Conservation (phyloP, 2,113 vertebrate species). For the Melanerpes formicivorus region DNA sequence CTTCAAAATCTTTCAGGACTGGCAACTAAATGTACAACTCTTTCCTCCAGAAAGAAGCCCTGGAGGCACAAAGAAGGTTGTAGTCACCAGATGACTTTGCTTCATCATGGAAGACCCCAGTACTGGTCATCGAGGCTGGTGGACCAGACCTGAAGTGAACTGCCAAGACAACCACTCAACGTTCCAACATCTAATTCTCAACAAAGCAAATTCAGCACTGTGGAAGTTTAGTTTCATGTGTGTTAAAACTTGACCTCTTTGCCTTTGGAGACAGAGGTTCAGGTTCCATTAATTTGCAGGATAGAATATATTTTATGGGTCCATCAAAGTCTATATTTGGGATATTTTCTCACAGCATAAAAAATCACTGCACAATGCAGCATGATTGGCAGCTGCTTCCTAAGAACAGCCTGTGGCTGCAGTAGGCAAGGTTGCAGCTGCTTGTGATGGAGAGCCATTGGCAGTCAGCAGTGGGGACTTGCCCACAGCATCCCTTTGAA, state of each 20-base stretch:
- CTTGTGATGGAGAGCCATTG: not conserved
- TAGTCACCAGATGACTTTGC: not conserved
- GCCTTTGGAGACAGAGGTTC: not conserved
- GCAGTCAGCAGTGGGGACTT: not conserved
- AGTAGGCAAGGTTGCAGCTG: constrained; percentile 47
- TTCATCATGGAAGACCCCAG: not conserved
- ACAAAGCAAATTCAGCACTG: not conserved
- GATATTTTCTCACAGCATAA: not conserved
- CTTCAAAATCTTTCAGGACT: not conserved
- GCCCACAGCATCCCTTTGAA: not conserved
- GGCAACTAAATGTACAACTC: not conserved
- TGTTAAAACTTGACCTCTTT: not conserved
- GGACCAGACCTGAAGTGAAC: not conserved
- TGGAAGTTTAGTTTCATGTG: not conserved
- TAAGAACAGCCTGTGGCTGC: not conserved
- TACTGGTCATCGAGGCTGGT: not conserved
- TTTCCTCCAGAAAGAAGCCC: not conserved
- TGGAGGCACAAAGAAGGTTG: not conserved
- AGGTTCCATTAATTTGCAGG: not conserved
- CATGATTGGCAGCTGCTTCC: constrained; percentile 31
- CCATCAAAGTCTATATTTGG: not conserved
- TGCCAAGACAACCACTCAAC: not conserved
- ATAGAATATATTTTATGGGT: not conserved
- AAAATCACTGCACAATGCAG: not conserved
- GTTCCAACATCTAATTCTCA: not conserved